Base-by-base conservation (phyloP, 2,888 invertebrate genomes). In the Gryllus longicercus region DNA sequence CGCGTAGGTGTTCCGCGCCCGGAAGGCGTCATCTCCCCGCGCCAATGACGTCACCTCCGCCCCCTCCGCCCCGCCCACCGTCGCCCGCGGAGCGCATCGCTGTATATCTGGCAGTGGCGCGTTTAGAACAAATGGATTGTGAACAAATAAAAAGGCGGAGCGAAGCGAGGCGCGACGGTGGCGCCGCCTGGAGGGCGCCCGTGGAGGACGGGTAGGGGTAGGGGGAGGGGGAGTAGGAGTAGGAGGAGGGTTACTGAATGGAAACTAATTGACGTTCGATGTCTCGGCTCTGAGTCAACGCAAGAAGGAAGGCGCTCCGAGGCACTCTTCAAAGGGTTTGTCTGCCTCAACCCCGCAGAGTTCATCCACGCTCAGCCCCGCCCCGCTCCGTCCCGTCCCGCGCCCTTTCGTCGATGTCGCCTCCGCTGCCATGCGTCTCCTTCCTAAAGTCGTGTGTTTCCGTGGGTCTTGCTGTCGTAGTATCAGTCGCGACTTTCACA, bases 91-190 rank as follows among this genome's bases (percentile, higher is more conserved):
- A 63, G 16, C n/a, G 63, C 16, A 16, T 63, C 63, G n/a, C n/a
- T n/a, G 63, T n/a, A 63, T 14, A 63, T 63, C 63, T 63, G 63
- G 14, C 63, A n/a, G 16, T 11, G 63, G n/a, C 16, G 63, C 63
- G 63, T 63, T 63, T 63, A 63, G 63, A 63, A 63, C 63, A 63
- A 63, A 63, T 63, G 63, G 63, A 63, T 63, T 63, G 63, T 63
- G 63, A 63, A 63, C 63, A 63, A 63, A 63, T 63, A 63, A 63
- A 63, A 63, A 18, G n/a, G 16, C 16, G 14, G 16, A 63, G 63
- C 63, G 38, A 38, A 38, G 38, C 38, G 38, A 38, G 38, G 38
- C 38, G 38, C 38, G 38, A 38, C 38, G 38, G 38, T 38, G 38
- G 38, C 38, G 38, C 38, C 38, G 38, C 38, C 8, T 38, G 0